Percentiles rank a stretch among this genome's conserved stretches.
Evolutionary conservation across 1,140 invertebrate species (phyloP).

Genomic region (Brachionus rotundiformis): DNA sequence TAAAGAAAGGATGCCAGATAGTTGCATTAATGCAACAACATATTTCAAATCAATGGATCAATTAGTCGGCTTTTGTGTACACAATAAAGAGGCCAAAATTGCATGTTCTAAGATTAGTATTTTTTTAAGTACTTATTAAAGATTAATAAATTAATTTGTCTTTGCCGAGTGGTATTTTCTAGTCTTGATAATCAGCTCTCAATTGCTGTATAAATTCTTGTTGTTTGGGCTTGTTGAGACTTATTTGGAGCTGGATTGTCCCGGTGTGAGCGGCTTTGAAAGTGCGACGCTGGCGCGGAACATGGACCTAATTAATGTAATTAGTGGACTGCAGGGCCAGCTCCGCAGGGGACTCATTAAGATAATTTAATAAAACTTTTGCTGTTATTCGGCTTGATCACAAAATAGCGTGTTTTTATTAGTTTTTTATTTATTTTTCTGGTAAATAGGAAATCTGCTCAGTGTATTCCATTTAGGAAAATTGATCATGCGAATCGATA

Average conservation of each 20-base stretch:
- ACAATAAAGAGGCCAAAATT: not conserved
- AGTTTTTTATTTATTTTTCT: not conserved
- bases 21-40: not conserved
- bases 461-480: not conserved
- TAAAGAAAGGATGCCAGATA: constrained; percentile 19
- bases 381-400: not conserved
- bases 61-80: not conserved
- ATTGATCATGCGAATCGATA: not conserved
- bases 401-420: not conserved
- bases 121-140: constrained; percentile 33
- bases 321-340: not conserved
- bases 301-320: not conserved
- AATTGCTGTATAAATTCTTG: not conserved
- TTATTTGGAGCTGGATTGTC: not conserved
- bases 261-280: not conserved
- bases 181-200: not conserved
- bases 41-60: constrained; percentile 16
- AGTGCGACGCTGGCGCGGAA: not conserved
- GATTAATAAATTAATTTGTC: not conserved
- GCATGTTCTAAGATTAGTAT: constrained; percentile 14
- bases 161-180: not conserved
- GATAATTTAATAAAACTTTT: constrained; percentile 17
- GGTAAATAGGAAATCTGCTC: not conserved
- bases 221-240: no score
- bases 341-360: not conserved